Percentiles rank a stretch among this genome's conserved stretches.
Evolutionary conservation across 2,113 vertebrate genomes (phyloP).

Genomic region (Paramormyrops kingsleyae): DNA sequence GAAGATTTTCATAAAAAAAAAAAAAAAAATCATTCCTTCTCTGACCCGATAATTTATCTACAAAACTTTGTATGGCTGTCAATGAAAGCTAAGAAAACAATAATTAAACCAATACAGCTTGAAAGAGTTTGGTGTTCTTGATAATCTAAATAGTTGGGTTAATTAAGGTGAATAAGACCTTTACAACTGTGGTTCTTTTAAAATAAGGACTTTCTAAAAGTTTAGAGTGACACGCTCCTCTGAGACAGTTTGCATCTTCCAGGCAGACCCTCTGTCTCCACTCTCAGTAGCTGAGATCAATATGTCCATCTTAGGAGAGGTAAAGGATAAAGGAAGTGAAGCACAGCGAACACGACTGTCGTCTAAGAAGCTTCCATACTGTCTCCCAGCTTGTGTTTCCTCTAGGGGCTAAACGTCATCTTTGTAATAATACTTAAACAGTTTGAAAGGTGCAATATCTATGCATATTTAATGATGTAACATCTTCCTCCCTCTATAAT

Average conservation of each 20-base stretch:
- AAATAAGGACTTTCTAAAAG: neutral
- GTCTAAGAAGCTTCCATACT: neutral
- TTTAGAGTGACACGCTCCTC: neutral
- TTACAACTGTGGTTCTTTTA: neutral
- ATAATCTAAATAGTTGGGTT: neutral
- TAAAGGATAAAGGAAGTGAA: conserved; percentile 5
- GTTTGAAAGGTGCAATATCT: neutral
- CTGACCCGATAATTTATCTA: conserved; percentile 9
- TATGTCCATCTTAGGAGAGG: neutral
- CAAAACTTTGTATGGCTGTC: neutral
- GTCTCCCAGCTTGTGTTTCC: conserved; percentile 14
- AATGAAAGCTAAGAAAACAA: neutral
- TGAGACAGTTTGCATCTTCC: neutral
- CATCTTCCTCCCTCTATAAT: neutral
- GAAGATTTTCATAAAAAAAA: neutral
- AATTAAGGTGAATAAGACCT: neutral
- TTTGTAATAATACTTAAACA: conserved; percentile 12
- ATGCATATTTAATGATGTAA: neutral
- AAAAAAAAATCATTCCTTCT: neutral
- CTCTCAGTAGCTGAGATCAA: conserved; percentile 7
- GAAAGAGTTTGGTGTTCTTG: neutral
- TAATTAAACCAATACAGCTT: neutral
- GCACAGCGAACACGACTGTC: neutral
- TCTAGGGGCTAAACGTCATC: neutral
- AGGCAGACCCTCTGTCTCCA: conserved; percentile 13